Conservation (phyloP, 2,113 vertebrate species). For the Corythornis madagascariensis region DNA sequence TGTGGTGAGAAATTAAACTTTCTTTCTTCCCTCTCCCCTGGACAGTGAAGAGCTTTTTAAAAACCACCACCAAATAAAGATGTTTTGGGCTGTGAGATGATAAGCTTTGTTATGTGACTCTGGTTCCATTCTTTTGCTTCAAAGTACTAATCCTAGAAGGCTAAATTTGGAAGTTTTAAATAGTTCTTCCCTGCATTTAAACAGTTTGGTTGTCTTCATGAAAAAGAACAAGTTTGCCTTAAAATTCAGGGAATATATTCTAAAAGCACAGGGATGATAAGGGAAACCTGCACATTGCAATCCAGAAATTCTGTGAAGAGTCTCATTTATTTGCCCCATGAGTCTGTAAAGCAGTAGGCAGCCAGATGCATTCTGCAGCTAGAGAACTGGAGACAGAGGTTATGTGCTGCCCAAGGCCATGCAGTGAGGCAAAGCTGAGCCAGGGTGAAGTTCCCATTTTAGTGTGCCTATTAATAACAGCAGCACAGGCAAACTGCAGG, state of each 20-base stretch:
- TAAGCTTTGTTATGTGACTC: not conserved
- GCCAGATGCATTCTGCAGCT: constrained; percentile 44
- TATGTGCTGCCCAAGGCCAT: constrained; percentile 62
- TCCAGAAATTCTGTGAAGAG: not conserved
- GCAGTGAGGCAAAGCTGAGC: constrained; percentile 50
- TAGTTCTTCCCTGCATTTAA: not conserved
- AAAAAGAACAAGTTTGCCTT: not conserved
- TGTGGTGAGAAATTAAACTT: not conserved
- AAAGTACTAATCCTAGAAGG: not conserved
- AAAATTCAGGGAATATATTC: not conserved
- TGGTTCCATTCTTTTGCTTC: not conserved
- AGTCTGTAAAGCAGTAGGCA: constrained; percentile 12
- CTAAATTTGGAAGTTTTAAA: not conserved
- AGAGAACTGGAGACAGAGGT: constrained; percentile 46
- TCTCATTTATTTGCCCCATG: constrained; percentile 29
- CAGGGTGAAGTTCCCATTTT: constrained; percentile 42
- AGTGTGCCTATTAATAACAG: constrained; percentile 56
- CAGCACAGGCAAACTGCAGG: constrained; percentile 5
- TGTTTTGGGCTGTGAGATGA: not conserved
- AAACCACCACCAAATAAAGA: not conserved
- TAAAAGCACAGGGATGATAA: not conserved
- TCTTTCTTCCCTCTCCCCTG: not conserved
- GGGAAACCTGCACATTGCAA: not conserved
- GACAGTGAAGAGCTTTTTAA: not conserved
- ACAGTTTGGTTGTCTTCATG: not conserved